These are phyloP conservation scores for Metaphire vulgaris DNA, from an alignment of 1,140 invertebrate species.

Conservation along the genomic window DNA sequence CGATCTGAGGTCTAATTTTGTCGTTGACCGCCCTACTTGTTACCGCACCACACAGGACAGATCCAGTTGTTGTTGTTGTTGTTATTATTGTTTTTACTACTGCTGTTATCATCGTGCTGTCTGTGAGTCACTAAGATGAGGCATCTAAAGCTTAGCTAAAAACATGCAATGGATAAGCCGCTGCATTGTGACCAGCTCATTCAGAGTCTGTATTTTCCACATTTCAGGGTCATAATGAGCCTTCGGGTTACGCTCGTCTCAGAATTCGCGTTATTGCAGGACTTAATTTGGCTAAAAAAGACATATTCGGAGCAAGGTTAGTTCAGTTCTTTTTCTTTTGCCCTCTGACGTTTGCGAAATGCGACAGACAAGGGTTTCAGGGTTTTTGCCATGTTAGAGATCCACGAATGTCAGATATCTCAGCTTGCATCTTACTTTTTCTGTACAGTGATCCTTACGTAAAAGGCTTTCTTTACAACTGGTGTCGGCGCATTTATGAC, in stretches of 20 bases:
- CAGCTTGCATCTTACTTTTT: conserved; percentile 30
- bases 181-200: no score
- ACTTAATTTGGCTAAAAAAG: conserved; percentile 87
- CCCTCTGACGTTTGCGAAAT: conserved; percentile 5
- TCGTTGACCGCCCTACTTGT: no score
- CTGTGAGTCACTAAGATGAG: no score
- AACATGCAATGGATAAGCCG: no score
- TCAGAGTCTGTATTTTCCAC: no score
- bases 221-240: neutral
- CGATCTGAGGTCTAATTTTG: no score
- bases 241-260: conserved; percentile 22
- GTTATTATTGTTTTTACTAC: no score
- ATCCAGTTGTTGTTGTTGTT: no score
- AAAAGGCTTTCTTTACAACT: conserved; percentile 76
- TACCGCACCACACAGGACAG: no score
- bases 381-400: neutral
- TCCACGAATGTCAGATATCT: neutral
- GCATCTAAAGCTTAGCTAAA: no score
- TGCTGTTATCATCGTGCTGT: no score
- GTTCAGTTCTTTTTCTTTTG: conserved; percentile 29
- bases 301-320: conserved; percentile 94
- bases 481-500: conserved; percentile 56
- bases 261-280: conserved; percentile 67
- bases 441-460: conserved; percentile 88
- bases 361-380: neutral